A percentile compares a stretch with the other conserved stretches of the same genome.
phyloP scores from a whole-genome alignment of 2,888 invertebrate species.

The Tholera decimalis region DNA sequence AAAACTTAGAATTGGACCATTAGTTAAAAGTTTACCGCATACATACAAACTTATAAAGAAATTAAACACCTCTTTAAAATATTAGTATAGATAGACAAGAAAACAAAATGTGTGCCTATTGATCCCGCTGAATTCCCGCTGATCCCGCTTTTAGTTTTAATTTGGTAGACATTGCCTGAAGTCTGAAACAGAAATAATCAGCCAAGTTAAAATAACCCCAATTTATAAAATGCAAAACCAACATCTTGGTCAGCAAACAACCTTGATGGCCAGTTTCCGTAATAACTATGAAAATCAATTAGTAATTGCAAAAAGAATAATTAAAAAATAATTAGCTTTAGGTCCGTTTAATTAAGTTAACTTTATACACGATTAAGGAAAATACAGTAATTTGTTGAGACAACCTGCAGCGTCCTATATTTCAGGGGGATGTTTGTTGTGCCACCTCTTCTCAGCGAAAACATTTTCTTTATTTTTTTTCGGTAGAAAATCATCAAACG shows the following conservation, averaged over 20 bases:
- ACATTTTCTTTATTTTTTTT: too few relatives aligned
- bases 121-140: not conserved
- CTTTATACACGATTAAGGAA: constrained; percentile 1
- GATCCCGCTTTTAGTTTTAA: not conserved
- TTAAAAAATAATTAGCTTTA: constrained; percentile 47
- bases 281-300: constrained; percentile 46
- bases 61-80: too few relatives aligned
- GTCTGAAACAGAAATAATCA: not conserved
- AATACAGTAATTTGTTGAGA: not conserved
- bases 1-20: too few relatives aligned
- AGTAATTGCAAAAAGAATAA: constrained; percentile 13
- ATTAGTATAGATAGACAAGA: not conserved
- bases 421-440: too few relatives aligned
- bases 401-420: not conserved
- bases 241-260: too few relatives aligned
- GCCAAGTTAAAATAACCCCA: not conserved
- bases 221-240: constrained; percentile 35
- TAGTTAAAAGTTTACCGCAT: too few relatives aligned
- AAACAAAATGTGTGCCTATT: not conserved
- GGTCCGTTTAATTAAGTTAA: constrained; percentile 6
- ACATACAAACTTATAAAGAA: too few relatives aligned
- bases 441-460: too few relatives aligned
- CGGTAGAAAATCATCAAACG: too few relatives aligned
- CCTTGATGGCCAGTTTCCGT: constrained; percentile 48
- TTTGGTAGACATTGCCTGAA: not conserved